phyloP scores from a whole-genome alignment of 2,888 invertebrate genomes.

The Diogma glabrata region DNA sequence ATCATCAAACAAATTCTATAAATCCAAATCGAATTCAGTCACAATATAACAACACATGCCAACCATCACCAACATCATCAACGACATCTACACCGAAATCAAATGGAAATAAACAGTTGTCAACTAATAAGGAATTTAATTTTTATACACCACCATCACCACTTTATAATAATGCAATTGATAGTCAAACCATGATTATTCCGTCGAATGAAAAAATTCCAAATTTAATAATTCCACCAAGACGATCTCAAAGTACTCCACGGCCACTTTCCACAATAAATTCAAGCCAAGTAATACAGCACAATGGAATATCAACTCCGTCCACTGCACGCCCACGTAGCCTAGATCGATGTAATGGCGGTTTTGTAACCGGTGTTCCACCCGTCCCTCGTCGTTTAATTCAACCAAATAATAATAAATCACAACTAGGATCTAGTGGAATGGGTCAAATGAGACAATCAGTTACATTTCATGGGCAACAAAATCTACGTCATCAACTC shows the following conservation, averaged over 20 bases:
- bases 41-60: no score
- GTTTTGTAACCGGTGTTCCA: constrained; percentile 25
- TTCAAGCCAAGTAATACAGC: constrained; percentile 15
- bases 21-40: background rate
- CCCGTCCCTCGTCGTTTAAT: constrained; percentile 31
- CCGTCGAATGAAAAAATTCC: constrained; percentile 2
- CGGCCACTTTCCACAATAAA: constrained; percentile 19
- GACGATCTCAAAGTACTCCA: constrained; percentile 35
- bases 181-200: no score
- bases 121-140: no score
- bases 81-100: background rate
- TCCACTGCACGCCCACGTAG: constrained; percentile 30
- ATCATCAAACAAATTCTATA: background rate
- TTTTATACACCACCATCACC: constrained; percentile 21
- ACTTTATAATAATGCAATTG: constrained; percentile 9
- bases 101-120: no score
- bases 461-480: constrained; percentile 31
- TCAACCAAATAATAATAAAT: constrained; percentile 15
- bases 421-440: constrained; percentile 7
- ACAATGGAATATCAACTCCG: constrained; percentile 15
- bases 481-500: constrained; percentile 21
- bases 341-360: constrained; percentile 32
- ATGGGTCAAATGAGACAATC: constrained; percentile 30
- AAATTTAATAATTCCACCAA: no score
- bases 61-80: background rate